Base-by-base conservation (phyloP, 2,113 vertebrate species). In the Sorex araneus region DNA sequence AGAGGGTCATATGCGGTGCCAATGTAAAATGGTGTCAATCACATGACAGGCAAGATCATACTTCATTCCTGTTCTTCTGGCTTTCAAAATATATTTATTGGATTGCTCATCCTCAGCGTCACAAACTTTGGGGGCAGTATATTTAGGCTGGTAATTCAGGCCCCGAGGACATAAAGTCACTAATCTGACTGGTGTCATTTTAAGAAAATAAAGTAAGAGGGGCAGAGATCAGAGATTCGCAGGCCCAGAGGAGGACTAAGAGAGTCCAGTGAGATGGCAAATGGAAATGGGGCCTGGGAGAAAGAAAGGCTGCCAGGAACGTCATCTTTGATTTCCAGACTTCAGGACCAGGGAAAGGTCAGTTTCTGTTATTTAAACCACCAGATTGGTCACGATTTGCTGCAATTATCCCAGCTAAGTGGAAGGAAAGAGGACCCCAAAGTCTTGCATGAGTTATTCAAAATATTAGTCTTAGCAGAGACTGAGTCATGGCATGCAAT, bases 71-170 rank as follows among this genome's bases (percentile, higher is more conserved):
- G 10, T 30, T 28, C 30, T n/a, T 11, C 64, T 66, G 28, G 7
- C 60, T 11, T 54, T 12, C 43, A 63, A 69, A 60, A 32, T 47
- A 27, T 8, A 7, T 73, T 10, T 27, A 12, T 45, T 40, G 28
- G 79, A 47, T 12, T 5, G 66, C 1, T 78, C 28, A 70, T 32
- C 28, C 34, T 12, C 32, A 50, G 1, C 30, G 0, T 71, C 40
- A n/a, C 50, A 57, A 0, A 2, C 34, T 43, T 74, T 76, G n/a
- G 32, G 57, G 3, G 54, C 0, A 57, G 25, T 0, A 0, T 3
- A 45, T 45, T 43, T 40, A 70, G 16, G 3, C 15, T 47, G 19
- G 6, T 13, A 74, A 21, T 64, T 30, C 66, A 57, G 0, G 10
- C 50, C 63, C 11, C 30, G 34, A 36, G 79, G 40, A 23, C 69